These are phyloP conservation scores for Drosophila auraria DNA, from an alignment of 1,140 invertebrate genomes.

Conservation along the genomic window DNA sequence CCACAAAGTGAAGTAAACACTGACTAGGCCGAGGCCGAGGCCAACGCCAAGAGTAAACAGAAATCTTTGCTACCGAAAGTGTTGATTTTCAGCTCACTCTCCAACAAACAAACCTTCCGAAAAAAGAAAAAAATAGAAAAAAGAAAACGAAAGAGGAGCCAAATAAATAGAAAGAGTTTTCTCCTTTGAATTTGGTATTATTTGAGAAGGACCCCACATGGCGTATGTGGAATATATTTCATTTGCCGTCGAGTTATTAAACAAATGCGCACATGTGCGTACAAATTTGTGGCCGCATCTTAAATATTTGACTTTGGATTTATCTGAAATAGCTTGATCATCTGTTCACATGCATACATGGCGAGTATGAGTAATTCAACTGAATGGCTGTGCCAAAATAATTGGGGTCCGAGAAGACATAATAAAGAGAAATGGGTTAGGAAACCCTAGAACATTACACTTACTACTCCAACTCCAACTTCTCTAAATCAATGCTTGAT, in stretches of 20 bases:
- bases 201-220: constrained; percentile 37
- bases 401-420: neutral
- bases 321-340: constrained; percentile 10
- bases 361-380: constrained; percentile 12
- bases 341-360: neutral
- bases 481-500: neutral
- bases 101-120: constrained; percentile 32
- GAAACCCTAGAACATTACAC: no score
- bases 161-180: constrained; percentile 38
- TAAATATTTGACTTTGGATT: constrained; percentile 32
- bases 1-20: constrained; percentile 69
- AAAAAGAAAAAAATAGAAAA: constrained; percentile 1
- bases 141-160: neutral
- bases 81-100: constrained; percentile 55
- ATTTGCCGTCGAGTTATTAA: constrained; percentile 60
- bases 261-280: constrained; percentile 54
- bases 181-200: constrained; percentile 47
- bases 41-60: constrained; percentile 46
- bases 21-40: constrained; percentile 50
- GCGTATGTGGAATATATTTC: constrained; percentile 62
- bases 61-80: constrained; percentile 50
- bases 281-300: constrained; percentile 30
- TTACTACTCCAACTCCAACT: no score
- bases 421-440: neutral
- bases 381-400: constrained; percentile 9